Evolutionary conservation across 92 coral and sea anemone species (phyloP).

Genomic region (Epizoanthus rinbou): DNA sequence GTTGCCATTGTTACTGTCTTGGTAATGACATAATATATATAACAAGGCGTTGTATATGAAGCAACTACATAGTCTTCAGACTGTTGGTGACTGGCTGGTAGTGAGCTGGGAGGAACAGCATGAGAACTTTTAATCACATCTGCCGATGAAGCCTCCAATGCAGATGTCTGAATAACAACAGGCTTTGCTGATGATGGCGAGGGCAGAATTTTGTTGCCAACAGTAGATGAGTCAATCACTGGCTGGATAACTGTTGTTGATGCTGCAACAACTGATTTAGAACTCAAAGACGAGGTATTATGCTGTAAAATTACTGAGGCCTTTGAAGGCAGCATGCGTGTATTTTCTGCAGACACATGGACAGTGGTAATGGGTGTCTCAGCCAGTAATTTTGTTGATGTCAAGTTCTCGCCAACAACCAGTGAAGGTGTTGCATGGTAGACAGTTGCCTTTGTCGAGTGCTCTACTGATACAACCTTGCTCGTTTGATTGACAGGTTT

Average conservation of each 20-base stretch:
- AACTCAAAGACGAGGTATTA: neutral
- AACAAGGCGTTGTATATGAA: conserved; percentile 74
- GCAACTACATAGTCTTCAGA: conserved; percentile 51
- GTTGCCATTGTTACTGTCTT: conserved; percentile 66
- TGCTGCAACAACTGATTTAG: neutral
- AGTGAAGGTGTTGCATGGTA: neutral
- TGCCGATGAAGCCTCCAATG: neutral
- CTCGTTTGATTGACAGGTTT: neutral
- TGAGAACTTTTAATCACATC: neutral
- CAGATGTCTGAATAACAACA: neutral
- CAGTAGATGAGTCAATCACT: neutral
- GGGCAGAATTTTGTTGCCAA: neutral
- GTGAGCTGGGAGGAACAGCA: neutral
- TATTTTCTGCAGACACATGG: neutral
- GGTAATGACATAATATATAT: conserved; percentile 76
- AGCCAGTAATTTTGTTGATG: neutral
- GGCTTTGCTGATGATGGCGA: neutral
- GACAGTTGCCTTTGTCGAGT: neutral
- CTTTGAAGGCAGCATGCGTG: neutral
- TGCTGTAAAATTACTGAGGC: neutral
- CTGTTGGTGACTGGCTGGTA: conserved; percentile 3
- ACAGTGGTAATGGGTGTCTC: neutral
- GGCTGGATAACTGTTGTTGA: neutral
- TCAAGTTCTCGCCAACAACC: neutral
- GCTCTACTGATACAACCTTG: neutral